These are phyloP conservation scores for Macaria notata DNA, from an alignment of 2,888 invertebrate genomes.

Conservation along the genomic window DNA sequence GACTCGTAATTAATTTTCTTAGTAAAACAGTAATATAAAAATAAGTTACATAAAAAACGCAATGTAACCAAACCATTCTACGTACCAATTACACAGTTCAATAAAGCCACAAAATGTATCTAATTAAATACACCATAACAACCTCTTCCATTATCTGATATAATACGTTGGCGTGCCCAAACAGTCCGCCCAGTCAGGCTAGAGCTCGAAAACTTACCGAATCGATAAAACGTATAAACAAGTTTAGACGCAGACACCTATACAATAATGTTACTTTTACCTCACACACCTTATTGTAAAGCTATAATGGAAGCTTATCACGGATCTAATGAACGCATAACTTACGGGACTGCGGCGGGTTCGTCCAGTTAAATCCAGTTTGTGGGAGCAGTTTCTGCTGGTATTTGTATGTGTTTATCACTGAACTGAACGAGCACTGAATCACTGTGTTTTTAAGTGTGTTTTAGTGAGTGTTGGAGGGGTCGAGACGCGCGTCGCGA, in stretches of 20 bases:
- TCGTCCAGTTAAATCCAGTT: conserved; percentile 57
- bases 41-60: not conserved
- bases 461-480: conserved; percentile 29
- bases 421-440: conserved; percentile 44
- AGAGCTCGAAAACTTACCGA: conserved; percentile 49
- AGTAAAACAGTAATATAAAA: no score
- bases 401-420: conserved; percentile 25
- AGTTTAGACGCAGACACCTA: conserved; percentile 32
- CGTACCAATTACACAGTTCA: conserved; percentile 5
- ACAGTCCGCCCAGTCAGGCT: conserved; percentile 10
- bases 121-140: conserved; percentile 22
- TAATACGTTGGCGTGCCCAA: conserved; percentile 10
- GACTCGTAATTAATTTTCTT: no score
- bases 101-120: conserved; percentile 2
- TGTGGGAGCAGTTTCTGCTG: conserved; percentile 19
- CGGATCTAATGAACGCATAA: conserved; percentile 29
- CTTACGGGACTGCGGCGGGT: conserved; percentile 57
- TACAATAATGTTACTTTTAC: conserved; percentile 50
- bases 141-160: conserved; percentile 9
- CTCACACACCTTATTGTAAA: conserved; percentile 30
- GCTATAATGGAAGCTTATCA: conserved; percentile 16
- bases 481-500: conserved; percentile 50
- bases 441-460: conserved; percentile 29
- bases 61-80: conserved; percentile 3
- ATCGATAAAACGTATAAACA: conserved; percentile 61